Conservation (phyloP, 64 coral and sea anemone genomes). For the Platygyra sinensis region DNA sequence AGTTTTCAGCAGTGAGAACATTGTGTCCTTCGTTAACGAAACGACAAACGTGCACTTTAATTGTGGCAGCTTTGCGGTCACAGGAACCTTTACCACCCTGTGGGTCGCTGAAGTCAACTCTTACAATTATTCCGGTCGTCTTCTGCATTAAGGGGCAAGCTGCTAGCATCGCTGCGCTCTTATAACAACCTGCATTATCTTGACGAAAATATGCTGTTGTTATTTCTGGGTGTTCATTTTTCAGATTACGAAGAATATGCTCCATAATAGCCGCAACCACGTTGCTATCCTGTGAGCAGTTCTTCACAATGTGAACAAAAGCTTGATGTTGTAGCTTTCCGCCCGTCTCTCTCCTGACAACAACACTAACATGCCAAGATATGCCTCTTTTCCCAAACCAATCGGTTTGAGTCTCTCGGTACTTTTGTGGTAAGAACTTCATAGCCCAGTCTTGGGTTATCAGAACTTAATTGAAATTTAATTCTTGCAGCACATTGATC, state of each 20-base stretch:
- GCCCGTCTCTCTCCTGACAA: background rate
- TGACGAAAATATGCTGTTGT: constrained; percentile 32
- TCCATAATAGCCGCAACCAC: constrained; percentile 42
- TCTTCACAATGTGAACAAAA: constrained; percentile 46
- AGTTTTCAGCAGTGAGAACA: constrained; percentile 49
- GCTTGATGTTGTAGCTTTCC: constrained; percentile 34
- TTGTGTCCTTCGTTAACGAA: constrained; percentile 60
- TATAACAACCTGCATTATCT: constrained; percentile 46
- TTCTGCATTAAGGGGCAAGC: constrained; percentile 21
- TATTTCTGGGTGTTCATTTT: constrained; percentile 20
- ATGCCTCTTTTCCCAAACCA: constrained; percentile 48
- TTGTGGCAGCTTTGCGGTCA: constrained; percentile 68
- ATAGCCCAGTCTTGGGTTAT: constrained; percentile 38
- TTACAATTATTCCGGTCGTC: constrained; percentile 37
- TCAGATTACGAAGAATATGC: constrained; percentile 16
- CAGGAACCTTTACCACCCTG: constrained; percentile 59
- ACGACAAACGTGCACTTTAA: constrained; percentile 46
- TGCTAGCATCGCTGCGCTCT: constrained; percentile 51
- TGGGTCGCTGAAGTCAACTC: constrained; percentile 47
- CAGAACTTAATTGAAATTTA: background rate
- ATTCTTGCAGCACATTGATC: constrained; percentile 3
- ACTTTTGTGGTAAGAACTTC: constrained; percentile 43
- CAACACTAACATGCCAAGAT: constrained; percentile 50
- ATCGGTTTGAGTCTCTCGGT: constrained; percentile 24
- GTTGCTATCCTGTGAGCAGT: constrained; percentile 49